Conservation (phyloP, 2,888 invertebrate genomes). For the Microplitis manilae region DNA sequence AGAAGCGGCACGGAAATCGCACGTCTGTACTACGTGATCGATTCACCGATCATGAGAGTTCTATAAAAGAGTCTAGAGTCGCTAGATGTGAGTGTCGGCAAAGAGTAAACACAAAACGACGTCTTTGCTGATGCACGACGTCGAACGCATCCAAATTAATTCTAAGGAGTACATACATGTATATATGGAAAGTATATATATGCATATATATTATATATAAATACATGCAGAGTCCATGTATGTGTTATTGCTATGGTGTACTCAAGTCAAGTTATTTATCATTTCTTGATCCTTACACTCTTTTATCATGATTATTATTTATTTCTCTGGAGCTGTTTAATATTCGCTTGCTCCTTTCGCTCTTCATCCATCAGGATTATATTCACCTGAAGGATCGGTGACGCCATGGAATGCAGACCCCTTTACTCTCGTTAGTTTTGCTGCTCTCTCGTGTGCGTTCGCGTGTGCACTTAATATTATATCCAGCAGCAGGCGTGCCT, state of each 20-base stretch:
- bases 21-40: constrained; percentile 41
- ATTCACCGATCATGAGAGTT: constrained; percentile 21
- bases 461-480: constrained; percentile 19
- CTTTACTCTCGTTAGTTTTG: constrained; percentile 39
- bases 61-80: neutral
- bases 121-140: constrained; percentile 25
- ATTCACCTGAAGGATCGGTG: constrained; percentile 34
- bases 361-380: constrained; percentile 25
- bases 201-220: too few relatives aligned
- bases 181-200: neutral
- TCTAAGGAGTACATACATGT: constrained; percentile 17
- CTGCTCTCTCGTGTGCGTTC: constrained; percentile 16
- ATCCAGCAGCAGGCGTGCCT: constrained; percentile 17
- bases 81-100: constrained; percentile 30
- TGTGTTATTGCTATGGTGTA: too few relatives aligned
- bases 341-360: neutral
- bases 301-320: neutral
- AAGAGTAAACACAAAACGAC: constrained; percentile 29
- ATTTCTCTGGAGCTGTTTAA: neutral
- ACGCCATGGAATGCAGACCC: constrained; percentile 35
- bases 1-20: constrained; percentile 42
- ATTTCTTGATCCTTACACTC: neutral
- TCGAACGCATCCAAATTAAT: constrained; percentile 36
- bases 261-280: too few relatives aligned
- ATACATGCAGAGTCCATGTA: too few relatives aligned